A percentile compares a stretch with the other conserved stretches of the same genome.
phyloP scores from a whole-genome alignment of 2,888 invertebrate species.

The Frankliniella fusca region DNA sequence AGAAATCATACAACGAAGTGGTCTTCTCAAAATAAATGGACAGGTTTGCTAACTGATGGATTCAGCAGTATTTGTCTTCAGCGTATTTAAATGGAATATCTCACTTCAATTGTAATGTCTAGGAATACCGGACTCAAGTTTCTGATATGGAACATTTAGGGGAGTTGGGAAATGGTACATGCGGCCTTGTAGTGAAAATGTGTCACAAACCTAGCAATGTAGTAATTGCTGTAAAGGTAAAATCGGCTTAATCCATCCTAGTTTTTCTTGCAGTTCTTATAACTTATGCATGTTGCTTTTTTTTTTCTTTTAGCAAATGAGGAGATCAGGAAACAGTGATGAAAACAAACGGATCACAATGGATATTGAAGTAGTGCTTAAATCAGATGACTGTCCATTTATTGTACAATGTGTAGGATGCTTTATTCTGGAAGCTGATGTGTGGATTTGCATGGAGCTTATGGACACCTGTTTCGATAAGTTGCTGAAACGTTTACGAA shows the following conservation, averaged over 20 bases:
- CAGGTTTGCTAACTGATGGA: slow-evolving; percentile 45
- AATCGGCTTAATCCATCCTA: slow-evolving; percentile 10
- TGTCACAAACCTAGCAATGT: slow-evolving; percentile 77
- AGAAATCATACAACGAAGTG: slow-evolving; percentile 91
- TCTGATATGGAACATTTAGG: slow-evolving; percentile 80
- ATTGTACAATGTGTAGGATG: slow-evolving; percentile 97
- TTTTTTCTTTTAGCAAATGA: slow-evolving; percentile 72
- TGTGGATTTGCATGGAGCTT: slow-evolving; percentile 99
- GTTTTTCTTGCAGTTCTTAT: neutral
- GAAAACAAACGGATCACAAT: slow-evolving; percentile 97
- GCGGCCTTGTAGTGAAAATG: slow-evolving; percentile 98
- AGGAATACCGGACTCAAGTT: slow-evolving; percentile 73
- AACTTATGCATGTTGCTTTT: slow-evolving; percentile 29
- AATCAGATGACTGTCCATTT: slow-evolving; percentile 93
- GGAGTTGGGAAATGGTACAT: slow-evolving; percentile 90
- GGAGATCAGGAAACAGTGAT: slow-evolving; percentile 91
- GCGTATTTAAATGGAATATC: neutral
- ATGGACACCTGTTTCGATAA: slow-evolving; percentile 99
- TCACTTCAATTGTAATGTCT: slow-evolving; percentile 37
- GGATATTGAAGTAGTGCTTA: slow-evolving; percentile 97
- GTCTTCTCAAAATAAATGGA: slow-evolving; percentile 79
- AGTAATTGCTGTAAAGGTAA: slow-evolving; percentile 89
- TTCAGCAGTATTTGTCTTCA: neutral
- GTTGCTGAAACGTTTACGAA: slow-evolving; percentile 76
- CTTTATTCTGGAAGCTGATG: slow-evolving; percentile 95